A percentile compares a stretch with the other conserved stretches of the same genome.
Conservation (phyloP, 2,888 invertebrate genomes). For the Helleia helle region DNA sequence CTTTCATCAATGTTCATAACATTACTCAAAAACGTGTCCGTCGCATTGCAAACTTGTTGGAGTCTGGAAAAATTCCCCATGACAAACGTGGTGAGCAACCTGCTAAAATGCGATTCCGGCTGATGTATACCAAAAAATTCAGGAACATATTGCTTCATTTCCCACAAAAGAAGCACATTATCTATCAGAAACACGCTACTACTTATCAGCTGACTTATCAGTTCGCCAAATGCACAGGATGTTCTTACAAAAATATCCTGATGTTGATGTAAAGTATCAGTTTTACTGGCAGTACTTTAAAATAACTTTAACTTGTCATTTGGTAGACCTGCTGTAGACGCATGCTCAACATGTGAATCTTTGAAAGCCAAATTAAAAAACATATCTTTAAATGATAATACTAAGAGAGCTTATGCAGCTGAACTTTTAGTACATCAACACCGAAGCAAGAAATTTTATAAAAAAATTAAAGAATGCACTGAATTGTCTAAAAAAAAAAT, state of each 20-base stretch:
- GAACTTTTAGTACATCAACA: constrained; percentile 9
- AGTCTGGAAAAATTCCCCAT: too few relatives aligned
- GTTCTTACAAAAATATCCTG: not conserved
- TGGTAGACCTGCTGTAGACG: constrained; percentile 14
- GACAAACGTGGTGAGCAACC: too few relatives aligned
- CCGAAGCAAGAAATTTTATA: constrained; percentile 6
- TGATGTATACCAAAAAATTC: not conserved
- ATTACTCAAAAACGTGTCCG: not conserved
- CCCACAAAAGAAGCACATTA: constrained; percentile 2
- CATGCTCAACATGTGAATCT: constrained; percentile 12
- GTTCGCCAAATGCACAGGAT: not conserved
- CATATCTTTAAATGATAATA: not conserved
- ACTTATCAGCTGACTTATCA: not conserved
- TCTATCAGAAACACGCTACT: not conserved
- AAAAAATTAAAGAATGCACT: constrained; percentile 8
- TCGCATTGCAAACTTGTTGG: not conserved
- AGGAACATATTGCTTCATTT: not conserved
- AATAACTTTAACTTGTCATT: constrained; percentile 16
- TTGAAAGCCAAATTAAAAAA: constrained; percentile 1
- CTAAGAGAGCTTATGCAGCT: not conserved
- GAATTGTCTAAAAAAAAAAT: constrained; percentile 3
- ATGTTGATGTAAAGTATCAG: constrained; percentile 12
- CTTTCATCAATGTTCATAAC: not conserved
- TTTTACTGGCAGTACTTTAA: constrained; percentile 17
- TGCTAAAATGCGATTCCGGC: not conserved